Percentiles rank a stretch among this genome's conserved stretches.
phyloP scores from a whole-genome alignment of 2,797 vertebrate species.

The Crypturellus tataupa region DNA sequence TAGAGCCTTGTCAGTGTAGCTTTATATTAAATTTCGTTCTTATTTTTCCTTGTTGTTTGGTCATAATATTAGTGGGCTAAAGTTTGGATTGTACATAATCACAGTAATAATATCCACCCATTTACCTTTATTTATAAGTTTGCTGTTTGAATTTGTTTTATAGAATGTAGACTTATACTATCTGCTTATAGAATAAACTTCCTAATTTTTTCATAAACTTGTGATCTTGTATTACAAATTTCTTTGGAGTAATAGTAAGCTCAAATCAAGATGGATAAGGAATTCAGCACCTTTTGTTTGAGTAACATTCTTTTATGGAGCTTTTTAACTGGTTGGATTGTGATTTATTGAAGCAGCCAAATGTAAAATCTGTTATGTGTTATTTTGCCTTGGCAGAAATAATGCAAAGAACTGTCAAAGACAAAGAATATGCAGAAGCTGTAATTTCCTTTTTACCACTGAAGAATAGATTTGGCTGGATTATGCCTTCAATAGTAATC shows the following conservation, averaged over 20 bases:
- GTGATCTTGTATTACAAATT: not conserved
- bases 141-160: not conserved
- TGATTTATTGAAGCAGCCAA: constrained; percentile 7
- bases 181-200: not conserved
- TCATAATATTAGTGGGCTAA: not conserved
- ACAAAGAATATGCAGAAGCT: constrained; percentile 59
- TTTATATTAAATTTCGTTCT: not conserved
- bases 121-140: not conserved
- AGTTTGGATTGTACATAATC: not conserved
- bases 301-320: not conserved
- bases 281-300: constrained; percentile 1
- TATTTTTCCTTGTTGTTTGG: not conserved
- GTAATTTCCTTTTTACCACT: constrained; percentile 71
- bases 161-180: not conserved
- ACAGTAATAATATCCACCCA: not conserved
- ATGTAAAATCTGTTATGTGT: constrained; percentile 30
- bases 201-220: not conserved
- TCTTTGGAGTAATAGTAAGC: not conserved
- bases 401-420: constrained; percentile 51
- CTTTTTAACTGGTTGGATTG: not conserved
- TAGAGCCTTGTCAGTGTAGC: not conserved
- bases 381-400: constrained; percentile 64
- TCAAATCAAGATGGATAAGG: not conserved
- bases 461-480: constrained; percentile 61
- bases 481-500: constrained; percentile 53